A percentile compares a stretch with the other conserved stretches of the same genome.
These are phyloP conservation scores for Sorex araneus DNA, from an alignment of 2,113 vertebrate genomes.

Conservation along the genomic window DNA sequence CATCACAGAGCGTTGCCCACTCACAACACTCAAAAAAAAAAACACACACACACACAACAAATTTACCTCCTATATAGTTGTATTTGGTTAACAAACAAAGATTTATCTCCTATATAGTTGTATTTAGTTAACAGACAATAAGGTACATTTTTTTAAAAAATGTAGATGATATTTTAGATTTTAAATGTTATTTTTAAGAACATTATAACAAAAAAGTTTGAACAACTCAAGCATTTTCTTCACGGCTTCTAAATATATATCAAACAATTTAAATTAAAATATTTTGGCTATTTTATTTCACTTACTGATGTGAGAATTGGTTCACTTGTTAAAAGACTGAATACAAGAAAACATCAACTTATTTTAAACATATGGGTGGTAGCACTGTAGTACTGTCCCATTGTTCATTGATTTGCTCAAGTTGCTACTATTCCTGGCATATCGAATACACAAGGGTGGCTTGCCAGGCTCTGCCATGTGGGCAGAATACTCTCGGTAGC, in stretches of 20 bases:
- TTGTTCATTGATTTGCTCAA: too few species aligned
- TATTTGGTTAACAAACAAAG: conserved; percentile 64
- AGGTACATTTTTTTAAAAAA: not conserved
- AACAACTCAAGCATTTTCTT: conserved; percentile 36
- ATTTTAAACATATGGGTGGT: conserved; percentile 48
- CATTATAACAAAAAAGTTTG: conserved; percentile 3
- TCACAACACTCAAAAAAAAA: too few species aligned
- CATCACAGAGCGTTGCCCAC: too few species aligned
- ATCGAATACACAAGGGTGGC: too few species aligned
- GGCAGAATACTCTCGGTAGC: too few species aligned
- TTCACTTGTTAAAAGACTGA: conserved; percentile 29
- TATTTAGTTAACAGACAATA: conserved; percentile 61
- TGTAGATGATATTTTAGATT: not conserved
- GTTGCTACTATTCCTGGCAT: too few species aligned
- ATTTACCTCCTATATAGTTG: not conserved
- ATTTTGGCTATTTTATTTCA: conserved; percentile 16
- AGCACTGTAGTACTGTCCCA: too few species aligned
- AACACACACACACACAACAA: too few species aligned
- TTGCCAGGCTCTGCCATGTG: too few species aligned
- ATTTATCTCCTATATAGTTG: not conserved
- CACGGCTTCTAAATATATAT: conserved; percentile 49
- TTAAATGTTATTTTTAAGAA: conserved; percentile 33
- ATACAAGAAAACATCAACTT: conserved; percentile 23
- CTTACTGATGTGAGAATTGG: conserved; percentile 43
- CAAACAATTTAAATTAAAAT: conserved; percentile 24